Conservation (phyloP, 2,113 vertebrate species). For the Lontra canadensis region DNA sequence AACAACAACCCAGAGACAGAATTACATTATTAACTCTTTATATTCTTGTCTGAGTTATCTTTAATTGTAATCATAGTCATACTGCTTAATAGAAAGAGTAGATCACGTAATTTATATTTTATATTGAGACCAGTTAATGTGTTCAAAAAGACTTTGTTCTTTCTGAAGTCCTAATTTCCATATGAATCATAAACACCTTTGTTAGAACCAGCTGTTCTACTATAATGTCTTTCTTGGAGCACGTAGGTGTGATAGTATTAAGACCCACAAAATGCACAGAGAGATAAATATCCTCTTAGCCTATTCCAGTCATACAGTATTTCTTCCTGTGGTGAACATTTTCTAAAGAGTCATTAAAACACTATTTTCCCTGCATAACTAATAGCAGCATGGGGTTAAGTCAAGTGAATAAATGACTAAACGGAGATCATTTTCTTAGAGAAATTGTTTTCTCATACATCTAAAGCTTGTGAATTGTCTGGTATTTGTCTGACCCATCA, state of each 20-base stretch:
- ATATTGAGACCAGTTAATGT: background rate
- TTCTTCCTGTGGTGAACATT: constrained; percentile 71
- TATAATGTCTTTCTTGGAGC: constrained; percentile 5
- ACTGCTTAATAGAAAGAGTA: background rate
- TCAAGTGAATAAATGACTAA: constrained; percentile 75
- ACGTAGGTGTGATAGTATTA: constrained; percentile 1
- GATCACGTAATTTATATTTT: background rate
- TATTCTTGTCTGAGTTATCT: constrained; percentile 19
- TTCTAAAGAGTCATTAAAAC: constrained; percentile 76
- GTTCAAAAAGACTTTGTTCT: background rate
- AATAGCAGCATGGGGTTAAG: constrained; percentile 76
- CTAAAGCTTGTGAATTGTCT: constrained; percentile 57
- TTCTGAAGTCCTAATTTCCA: constrained; percentile 50
- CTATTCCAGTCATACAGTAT: constrained; percentile 54
- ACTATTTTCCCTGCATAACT: constrained; percentile 74
- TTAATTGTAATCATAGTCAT: background rate
- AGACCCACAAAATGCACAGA: constrained; percentile 26
- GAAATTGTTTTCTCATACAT: constrained; percentile 65
- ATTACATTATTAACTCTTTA: background rate
- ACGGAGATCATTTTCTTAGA: constrained; percentile 62
- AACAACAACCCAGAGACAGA: background rate
- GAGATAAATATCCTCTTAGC: constrained; percentile 56
- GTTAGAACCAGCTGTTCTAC: constrained; percentile 36
- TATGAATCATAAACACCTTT: constrained; percentile 19
- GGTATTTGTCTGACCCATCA: constrained; percentile 32